Evolutionary conservation across 2,797 vertebrate species (phyloP).

Genomic region (Myripristis murdjan): DNA sequence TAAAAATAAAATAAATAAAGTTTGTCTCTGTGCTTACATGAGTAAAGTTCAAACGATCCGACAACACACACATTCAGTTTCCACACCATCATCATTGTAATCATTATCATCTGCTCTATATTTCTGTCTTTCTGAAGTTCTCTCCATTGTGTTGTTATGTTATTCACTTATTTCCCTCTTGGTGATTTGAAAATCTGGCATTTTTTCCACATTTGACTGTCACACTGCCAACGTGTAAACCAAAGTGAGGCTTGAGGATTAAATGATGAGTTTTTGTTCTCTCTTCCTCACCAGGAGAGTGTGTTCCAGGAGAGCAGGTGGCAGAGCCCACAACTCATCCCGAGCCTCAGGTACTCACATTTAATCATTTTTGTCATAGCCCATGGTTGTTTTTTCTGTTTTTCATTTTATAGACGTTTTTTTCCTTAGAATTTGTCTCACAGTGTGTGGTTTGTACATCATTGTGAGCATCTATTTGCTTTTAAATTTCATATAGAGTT

Average conservation of each 20-base stretch:
- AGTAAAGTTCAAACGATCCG: not conserved
- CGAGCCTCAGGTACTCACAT: slow-evolving; percentile 30
- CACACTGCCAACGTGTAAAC: too few relatives aligned
- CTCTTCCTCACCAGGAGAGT: slow-evolving; percentile 88
- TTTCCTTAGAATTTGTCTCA: not conserved
- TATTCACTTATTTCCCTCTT: too few relatives aligned
- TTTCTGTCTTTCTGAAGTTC: not conserved
- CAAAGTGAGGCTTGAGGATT: too few relatives aligned
- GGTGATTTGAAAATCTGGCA: too few relatives aligned
- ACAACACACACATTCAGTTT: not conserved
- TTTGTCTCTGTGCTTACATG: too few relatives aligned
- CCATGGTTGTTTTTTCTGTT: not conserved
- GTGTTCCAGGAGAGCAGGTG: slow-evolving; percentile 85
- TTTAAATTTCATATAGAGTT: too few relatives aligned
- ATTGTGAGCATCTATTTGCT: too few relatives aligned
- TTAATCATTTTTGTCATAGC: not conserved
- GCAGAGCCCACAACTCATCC: not conserved
- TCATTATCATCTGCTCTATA: not conserved
- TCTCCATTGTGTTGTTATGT: not conserved
- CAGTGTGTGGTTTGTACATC: too few relatives aligned
- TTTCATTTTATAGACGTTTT: not conserved
- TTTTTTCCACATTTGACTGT: not conserved
- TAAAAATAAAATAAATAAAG: too few relatives aligned
- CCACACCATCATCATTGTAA: not conserved
- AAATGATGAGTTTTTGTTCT: not conserved